A percentile compares a stretch with the other conserved stretches of the same genome.
Evolutionary conservation across 2,113 vertebrate species (phyloP).

Genomic region (Petaurus breviceps): DNA sequence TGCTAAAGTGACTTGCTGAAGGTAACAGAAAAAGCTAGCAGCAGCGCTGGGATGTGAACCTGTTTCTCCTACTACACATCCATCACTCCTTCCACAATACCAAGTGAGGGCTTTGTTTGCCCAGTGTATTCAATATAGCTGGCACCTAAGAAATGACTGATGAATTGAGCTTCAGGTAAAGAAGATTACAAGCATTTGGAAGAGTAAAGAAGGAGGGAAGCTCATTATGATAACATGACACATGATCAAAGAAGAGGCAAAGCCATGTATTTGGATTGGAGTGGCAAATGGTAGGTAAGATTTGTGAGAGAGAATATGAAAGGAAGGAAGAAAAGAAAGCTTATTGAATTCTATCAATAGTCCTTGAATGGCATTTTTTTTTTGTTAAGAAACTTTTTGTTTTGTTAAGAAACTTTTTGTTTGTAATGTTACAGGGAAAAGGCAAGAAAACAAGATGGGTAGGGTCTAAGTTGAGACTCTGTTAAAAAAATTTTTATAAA

Average conservation of each 20-base stretch:
- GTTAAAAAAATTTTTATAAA: conserved; percentile 57
- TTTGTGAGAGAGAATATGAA: neutral
- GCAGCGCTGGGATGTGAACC: neutral
- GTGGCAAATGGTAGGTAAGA: neutral
- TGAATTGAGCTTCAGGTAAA: neutral
- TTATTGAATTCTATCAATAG: neutral
- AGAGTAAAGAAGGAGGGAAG: neutral
- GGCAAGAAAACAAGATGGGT: neutral
- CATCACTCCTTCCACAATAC: neutral
- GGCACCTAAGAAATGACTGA: neutral
- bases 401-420: neutral
- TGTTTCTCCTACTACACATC: neutral
- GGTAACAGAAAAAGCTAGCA: neutral
- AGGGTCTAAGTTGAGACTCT: conserved; percentile 15
- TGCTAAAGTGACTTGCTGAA: neutral
- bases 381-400: neutral
- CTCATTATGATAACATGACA: neutral
- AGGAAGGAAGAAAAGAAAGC: neutral
- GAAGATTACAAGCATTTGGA: neutral
- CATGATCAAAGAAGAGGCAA: neutral
- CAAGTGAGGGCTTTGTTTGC: neutral
- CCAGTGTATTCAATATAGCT: neutral
- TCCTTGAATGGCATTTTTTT: neutral
- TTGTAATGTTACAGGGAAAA: neutral
- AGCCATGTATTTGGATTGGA: neutral